phyloP scores from a whole-genome alignment of 92 coral and sea anemone species.

The Palythoa grandis region DNA sequence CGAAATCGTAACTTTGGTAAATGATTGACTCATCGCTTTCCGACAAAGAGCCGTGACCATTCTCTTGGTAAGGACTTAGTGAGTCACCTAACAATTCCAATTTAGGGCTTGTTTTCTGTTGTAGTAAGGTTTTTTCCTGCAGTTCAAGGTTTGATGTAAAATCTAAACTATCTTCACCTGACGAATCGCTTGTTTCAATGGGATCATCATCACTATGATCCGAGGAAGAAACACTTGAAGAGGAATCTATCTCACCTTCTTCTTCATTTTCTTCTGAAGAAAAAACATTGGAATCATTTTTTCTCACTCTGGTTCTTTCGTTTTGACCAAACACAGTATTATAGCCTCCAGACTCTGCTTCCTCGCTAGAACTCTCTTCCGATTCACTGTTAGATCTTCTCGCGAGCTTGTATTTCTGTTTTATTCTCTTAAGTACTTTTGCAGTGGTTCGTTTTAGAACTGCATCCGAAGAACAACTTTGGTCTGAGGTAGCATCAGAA shows the following conservation, averaged over 20 bases:
- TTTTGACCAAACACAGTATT: neutral
- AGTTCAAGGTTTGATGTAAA: neutral
- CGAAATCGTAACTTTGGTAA: constrained; percentile 15
- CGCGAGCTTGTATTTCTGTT: neutral
- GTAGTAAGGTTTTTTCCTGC: neutral
- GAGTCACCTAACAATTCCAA: neutral
- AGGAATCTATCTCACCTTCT: neutral
- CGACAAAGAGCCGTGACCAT: neutral
- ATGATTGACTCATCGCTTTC: constrained; percentile 22
- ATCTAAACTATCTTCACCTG: neutral
- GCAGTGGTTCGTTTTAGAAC: neutral
- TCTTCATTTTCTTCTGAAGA: neutral
- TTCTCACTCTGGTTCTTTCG: neutral
- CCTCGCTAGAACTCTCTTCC: neutral
- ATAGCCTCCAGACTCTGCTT: neutral
- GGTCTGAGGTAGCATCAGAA: constrained; percentile 29
- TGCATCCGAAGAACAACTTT: constrained; percentile 19
- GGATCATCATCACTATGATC: neutral
- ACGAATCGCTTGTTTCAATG: neutral
- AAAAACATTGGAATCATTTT: neutral
- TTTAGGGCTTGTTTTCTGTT: neutral
- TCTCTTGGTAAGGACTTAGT: neutral
- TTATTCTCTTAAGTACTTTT: constrained; percentile 22
- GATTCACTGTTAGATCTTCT: constrained; percentile 1
- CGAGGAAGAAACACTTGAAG: neutral